Evolutionary conservation across 2,888 invertebrate genomes (phyloP).

Genomic region (Apomyelois bistriatella): DNA sequence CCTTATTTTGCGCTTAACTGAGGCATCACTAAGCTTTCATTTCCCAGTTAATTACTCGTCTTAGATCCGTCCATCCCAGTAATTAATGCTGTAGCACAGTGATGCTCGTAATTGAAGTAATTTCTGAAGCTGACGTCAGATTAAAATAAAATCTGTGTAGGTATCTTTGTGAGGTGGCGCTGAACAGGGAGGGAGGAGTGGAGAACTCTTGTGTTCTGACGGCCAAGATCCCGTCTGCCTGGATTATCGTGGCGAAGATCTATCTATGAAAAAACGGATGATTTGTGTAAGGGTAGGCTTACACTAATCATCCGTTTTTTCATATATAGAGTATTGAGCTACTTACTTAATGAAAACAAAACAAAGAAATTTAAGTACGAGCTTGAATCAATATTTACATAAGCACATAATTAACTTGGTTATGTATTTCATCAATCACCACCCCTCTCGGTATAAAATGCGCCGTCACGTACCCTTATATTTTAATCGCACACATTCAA

Average conservation of each 20-base stretch:
- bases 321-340: no score
- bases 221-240: no score
- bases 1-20: neutral
- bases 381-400: no score
- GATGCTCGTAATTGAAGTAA: neutral
- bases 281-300: no score
- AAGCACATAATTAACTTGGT: neutral
- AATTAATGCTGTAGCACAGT: neutral
- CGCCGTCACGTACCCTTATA: slow-evolving; percentile 2
- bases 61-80: neutral
- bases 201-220: no score
- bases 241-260: no score
- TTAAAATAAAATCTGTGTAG: neutral
- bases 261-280: no score
- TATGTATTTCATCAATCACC: neutral
- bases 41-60: neutral
- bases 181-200: no score
- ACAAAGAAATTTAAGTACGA: no score
- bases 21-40: neutral
- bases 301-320: no score
- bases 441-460: neutral
- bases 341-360: no score
- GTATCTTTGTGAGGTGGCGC: no score
- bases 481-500: neutral
- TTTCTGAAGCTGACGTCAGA: neutral